Percentiles rank a stretch among this genome's conserved stretches.
These are phyloP conservation scores for Euclidia mi DNA, from an alignment of 2,888 invertebrate species.

Conservation along the genomic window DNA sequence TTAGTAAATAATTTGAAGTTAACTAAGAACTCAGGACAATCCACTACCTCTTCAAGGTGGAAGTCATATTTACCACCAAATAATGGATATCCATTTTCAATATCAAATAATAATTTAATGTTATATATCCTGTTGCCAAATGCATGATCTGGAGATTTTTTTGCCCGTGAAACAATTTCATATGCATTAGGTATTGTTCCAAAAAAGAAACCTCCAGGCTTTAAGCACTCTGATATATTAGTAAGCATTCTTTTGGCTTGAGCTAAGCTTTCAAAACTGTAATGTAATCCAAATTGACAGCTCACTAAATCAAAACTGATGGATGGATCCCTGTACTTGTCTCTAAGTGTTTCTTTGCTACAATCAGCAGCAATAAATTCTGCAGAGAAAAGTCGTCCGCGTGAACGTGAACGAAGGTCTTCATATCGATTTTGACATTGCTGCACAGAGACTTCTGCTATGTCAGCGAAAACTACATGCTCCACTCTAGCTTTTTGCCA, in stretches of 20 bases:
- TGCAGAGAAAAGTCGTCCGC: slow-evolving; percentile 92
- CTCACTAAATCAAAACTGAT: slow-evolving; percentile 97
- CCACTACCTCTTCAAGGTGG: slow-evolving; percentile 98
- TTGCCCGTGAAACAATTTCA: slow-evolving; percentile 95
- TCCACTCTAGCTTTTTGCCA: slow-evolving; percentile 96
- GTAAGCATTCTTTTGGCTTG: slow-evolving; percentile 98
- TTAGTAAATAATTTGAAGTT: slow-evolving; percentile 96
- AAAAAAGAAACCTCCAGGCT: slow-evolving; percentile 98
- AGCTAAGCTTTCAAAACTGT: slow-evolving; percentile 96
- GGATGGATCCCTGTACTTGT: slow-evolving; percentile 94
- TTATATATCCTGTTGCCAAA: slow-evolving; percentile 95
- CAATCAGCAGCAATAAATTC: slow-evolving; percentile 98
- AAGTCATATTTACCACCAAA: slow-evolving; percentile 99
- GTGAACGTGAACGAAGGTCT: slow-evolving; percentile 90
- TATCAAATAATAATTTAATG: slow-evolving; percentile 93
- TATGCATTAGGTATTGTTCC: slow-evolving; percentile 98
- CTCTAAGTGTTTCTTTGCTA: slow-evolving; percentile 94
- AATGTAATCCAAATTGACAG: slow-evolving; percentile 99
- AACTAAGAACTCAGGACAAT: slow-evolving; percentile 99
- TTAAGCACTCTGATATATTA: slow-evolving; percentile 97
- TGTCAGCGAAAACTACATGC: slow-evolving; percentile 97
- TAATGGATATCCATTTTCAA: slow-evolving; percentile 92
- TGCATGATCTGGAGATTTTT: slow-evolving; percentile 87
- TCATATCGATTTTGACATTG: slow-evolving; percentile 96
- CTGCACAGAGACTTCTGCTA: slow-evolving; percentile 97